These are phyloP conservation scores for Hylomyscus alleni DNA, from an alignment of 2,797 vertebrate genomes.

Conservation along the genomic window DNA sequence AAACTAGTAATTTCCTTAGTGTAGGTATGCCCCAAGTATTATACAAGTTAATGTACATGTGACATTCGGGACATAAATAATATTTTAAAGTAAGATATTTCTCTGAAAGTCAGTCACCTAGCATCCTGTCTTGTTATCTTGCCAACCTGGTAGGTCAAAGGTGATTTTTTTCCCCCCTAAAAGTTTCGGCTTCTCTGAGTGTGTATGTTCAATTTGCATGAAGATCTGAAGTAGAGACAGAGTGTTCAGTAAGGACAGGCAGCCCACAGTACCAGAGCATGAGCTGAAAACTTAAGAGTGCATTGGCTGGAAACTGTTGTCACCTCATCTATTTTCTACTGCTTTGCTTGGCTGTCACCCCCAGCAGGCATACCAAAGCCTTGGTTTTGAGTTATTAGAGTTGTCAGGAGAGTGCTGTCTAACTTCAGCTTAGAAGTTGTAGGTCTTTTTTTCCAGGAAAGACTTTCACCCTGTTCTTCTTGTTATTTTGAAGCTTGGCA, in stretches of 20 bases:
- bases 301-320: background rate
- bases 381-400: background rate
- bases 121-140: background rate
- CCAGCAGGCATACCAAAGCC: background rate
- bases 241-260: background rate
- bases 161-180: background rate
- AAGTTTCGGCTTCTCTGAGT: background rate
- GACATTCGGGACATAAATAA: background rate
- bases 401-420: conserved; percentile 57
- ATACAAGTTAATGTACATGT: conserved; percentile 17
- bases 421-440: conserved; percentile 72
- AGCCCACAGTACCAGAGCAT: rapidly evolving
- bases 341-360: background rate
- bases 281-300: background rate
- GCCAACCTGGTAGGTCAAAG: background rate
- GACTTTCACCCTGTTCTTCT: conserved; percentile 80
- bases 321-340: background rate
- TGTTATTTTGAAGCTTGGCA: conserved; percentile 93
- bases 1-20: conserved; percentile 15
- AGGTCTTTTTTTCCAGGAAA: conserved; percentile 69
- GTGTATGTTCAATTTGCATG: background rate
- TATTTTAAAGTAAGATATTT: background rate
- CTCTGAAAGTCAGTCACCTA: background rate
- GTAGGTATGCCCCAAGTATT: background rate
- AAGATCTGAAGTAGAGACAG: background rate